phyloP scores from a whole-genome alignment of 2,113 vertebrate genomes.

The Eonycteris spelaea region DNA sequence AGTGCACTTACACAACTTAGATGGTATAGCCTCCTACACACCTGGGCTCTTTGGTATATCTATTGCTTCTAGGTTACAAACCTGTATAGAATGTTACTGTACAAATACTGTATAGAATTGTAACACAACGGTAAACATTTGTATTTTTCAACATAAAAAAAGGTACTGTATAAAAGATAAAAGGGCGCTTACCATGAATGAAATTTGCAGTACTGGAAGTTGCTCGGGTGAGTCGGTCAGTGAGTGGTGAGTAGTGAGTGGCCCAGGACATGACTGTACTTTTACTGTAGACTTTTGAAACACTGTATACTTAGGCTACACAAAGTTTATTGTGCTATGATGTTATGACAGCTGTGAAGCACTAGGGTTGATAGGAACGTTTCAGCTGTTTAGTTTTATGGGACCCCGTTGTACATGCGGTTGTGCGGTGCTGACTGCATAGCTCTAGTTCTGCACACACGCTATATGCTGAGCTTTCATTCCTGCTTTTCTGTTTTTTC shows the following conservation, averaged over 20 bases:
- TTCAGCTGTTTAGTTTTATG: not conserved
- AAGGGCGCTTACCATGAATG: not conserved
- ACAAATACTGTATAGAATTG: not conserved
- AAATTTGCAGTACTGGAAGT: not conserved
- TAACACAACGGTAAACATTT: not conserved
- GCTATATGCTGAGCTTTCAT: not conserved
- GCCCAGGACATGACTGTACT: no score
- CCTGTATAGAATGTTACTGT: not conserved
- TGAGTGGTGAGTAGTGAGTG: not conserved
- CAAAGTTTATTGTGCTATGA: not conserved
- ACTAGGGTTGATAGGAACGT: not conserved
- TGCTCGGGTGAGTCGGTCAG: not conserved
- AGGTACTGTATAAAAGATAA: not conserved
- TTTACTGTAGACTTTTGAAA: not conserved
- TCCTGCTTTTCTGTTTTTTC: no score
- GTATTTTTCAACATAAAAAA: not conserved
- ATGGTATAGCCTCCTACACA: not conserved
- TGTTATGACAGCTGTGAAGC: not conserved
- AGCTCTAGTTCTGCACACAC: not conserved
- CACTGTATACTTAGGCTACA: not conserved
- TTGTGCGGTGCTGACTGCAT: not conserved
- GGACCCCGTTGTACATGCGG: not conserved
- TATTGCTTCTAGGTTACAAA: no score
- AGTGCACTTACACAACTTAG: not conserved
- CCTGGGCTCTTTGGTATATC: not conserved